Percentiles rank a stretch among this genome's conserved stretches.
Evolutionary conservation across 2,888 invertebrate species (phyloP).

Genomic region (Scrobipalpa atriplicella): DNA sequence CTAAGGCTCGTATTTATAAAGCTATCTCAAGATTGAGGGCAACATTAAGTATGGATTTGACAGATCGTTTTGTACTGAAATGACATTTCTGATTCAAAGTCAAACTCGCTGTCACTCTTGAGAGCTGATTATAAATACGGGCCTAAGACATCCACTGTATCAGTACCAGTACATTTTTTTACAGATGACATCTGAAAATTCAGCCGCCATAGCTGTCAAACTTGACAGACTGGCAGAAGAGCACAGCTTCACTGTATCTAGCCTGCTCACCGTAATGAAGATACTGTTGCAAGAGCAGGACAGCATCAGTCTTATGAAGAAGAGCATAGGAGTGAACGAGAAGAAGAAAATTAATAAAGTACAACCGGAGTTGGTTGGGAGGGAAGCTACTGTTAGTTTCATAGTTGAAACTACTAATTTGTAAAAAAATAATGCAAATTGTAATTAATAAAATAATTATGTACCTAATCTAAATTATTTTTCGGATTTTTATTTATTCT

Average conservation of each 20-base stretch:
- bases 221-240: conserved; percentile 51
- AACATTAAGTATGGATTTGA: too few relatives aligned
- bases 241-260: conserved; percentile 36
- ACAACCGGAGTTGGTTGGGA: conserved; percentile 50
- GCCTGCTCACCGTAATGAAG: conserved; percentile 47
- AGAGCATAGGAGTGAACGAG: conserved; percentile 45
- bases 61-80: too few relatives aligned
- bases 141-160: too few relatives aligned
- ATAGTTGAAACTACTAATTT: conserved; percentile 37
- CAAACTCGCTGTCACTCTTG: too few relatives aligned
- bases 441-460: neutral
- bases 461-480: too few relatives aligned
- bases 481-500: too few relatives aligned
- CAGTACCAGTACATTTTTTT: too few relatives aligned
- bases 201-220: conserved; percentile 62
- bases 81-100: too few relatives aligned
- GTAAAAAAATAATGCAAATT: neutral
- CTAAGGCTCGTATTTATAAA: too few relatives aligned
- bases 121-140: too few relatives aligned
- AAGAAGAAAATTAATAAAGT: conserved; percentile 47
- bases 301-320: conserved; percentile 50
- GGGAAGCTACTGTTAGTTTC: conserved; percentile 57
- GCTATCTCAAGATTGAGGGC: too few relatives aligned
- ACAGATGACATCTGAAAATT: conserved; percentile 63
- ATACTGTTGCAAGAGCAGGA: conserved; percentile 57